Conservation (phyloP, 2,797 vertebrate genomes). For the Sebastiscus albofasciatus region DNA sequence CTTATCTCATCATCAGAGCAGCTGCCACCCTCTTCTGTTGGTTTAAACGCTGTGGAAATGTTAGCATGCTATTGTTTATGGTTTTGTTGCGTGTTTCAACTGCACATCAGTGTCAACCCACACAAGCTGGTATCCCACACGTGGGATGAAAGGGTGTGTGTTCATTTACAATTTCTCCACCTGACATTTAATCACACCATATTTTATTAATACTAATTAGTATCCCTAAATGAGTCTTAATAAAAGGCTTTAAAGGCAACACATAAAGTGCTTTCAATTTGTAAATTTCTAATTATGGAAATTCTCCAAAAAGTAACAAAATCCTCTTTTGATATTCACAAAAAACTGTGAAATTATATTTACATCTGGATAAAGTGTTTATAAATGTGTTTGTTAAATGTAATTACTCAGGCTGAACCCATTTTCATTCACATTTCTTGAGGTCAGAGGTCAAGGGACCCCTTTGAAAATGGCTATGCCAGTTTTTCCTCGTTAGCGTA, state of each 20-base stretch:
- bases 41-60: background rate
- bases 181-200: background rate
- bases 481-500: too few relatives aligned
- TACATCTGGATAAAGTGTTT: too few relatives aligned
- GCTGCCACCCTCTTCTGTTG: background rate
- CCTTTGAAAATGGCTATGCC: too few relatives aligned
- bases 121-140: background rate
- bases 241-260: background rate
- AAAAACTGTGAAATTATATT: background rate
- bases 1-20: background rate
- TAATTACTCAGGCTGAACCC: too few relatives aligned
- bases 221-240: background rate
- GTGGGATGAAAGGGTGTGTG: background rate
- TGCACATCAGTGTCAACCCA: background rate
- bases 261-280: background rate
- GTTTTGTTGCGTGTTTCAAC: background rate
- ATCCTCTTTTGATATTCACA: background rate
- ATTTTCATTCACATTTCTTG: too few relatives aligned
- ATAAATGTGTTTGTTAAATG: too few relatives aligned
- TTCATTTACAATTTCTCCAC: background rate
- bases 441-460: too few relatives aligned
- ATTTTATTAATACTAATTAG: background rate
- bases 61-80: background rate
- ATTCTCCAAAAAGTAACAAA: background rate
- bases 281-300: background rate